Evolutionary conservation across 92 coral and sea anemone species (phyloP).

Genomic region (Zoanthus sansibaricus): DNA sequence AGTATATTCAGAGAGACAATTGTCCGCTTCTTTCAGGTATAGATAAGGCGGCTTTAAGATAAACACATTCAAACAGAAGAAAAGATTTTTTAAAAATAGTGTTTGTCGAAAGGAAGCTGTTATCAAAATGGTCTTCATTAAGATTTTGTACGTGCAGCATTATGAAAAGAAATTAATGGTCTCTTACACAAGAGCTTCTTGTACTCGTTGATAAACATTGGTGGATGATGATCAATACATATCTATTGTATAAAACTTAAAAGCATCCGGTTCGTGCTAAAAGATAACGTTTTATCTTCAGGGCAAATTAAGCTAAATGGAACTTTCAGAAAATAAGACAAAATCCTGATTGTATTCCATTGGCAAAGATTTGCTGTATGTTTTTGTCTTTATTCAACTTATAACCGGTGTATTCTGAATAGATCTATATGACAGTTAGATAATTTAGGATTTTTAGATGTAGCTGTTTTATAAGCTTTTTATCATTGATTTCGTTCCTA

Average conservation of each 20-base stretch:
- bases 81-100: no score
- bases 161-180: not conserved
- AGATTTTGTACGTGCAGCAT: not conserved
- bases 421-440: no score
- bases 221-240: constrained; percentile 12
- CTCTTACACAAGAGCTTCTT: not conserved
- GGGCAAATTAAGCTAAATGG: not conserved
- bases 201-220: constrained; percentile 1
- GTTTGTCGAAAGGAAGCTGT: no score
- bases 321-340: not conserved
- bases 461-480: no score
- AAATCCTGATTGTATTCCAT: not conserved
- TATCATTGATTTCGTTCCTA: not conserved
- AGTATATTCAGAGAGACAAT: no score
- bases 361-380: not conserved
- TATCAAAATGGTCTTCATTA: no score
- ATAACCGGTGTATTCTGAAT: no score
- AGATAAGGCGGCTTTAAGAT: no score
- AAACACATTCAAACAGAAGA: no score
- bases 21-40: no score
- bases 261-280: constrained; percentile 8
- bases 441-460: no score
- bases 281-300: constrained; percentile 17
- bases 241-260: constrained; percentile 14
- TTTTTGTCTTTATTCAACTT: not conserved